Evolutionary conservation across 2,888 invertebrate genomes (phyloP).

Genomic region (Aphelenchoides bicaudatus): DNA sequence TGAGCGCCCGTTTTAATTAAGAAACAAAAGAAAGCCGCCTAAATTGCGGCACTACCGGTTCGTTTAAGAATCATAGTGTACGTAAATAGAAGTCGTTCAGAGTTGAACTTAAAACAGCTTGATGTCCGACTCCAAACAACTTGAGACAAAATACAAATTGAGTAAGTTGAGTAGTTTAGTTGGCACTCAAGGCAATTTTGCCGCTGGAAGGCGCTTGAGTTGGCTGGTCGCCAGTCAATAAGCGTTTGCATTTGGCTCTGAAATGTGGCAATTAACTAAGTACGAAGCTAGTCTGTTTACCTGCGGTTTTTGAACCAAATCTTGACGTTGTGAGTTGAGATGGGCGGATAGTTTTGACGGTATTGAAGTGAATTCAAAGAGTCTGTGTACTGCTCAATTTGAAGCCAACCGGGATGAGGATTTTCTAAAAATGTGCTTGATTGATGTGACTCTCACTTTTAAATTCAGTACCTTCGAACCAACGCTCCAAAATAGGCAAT

Average conservation of each 20-base stretch:
- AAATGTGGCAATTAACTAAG: not conserved
- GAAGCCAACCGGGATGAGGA: constrained; percentile 94
- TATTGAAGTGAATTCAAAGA: constrained; percentile 94
- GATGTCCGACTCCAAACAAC: no score
- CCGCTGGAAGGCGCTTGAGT: not conserved
- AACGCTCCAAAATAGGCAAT: constrained; percentile 68
- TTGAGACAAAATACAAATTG: not conserved
- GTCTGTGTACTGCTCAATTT: constrained; percentile 94
- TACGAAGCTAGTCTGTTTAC: not conserved
- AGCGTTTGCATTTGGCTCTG: constrained; percentile 90
- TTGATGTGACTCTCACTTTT: constrained; percentile 59
- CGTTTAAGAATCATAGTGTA: no score
- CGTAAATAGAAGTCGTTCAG: no score
- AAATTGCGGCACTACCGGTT: no score
- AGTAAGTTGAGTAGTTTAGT: not conserved
- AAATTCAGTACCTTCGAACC: constrained; percentile 29
- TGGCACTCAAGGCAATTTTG: constrained; percentile 11
- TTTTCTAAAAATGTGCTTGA: constrained; percentile 83
- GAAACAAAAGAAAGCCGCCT: no score
- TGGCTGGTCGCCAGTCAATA: constrained; percentile 63
- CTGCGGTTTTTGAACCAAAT: constrained; percentile 82
- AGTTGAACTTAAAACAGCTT: no score
- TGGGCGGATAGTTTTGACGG: constrained; percentile 92
- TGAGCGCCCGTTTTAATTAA: no score
- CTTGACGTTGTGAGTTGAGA: constrained; percentile 97